Percentiles rank a stretch among this genome's conserved stretches.
Conservation (phyloP, 2,797 vertebrate genomes). For the Sebastes trivittatus region DNA sequence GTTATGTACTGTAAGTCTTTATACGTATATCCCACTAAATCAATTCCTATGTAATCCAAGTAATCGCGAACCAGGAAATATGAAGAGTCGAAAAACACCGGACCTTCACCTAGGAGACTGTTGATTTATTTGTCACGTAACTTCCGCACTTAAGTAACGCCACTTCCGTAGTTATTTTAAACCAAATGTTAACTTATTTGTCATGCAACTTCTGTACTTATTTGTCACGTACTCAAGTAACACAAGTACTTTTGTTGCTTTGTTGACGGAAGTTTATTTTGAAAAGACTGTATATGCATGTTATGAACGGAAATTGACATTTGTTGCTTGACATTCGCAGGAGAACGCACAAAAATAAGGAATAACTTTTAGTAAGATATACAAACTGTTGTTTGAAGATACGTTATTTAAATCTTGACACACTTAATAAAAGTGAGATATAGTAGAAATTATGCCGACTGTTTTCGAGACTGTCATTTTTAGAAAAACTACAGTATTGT, state of each 20-base stretch:
- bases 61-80: accelerated
- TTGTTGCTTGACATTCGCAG: too few relatives aligned
- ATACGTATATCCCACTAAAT: background rate
- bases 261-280: background rate
- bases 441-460: background rate
- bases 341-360: too few relatives aligned
- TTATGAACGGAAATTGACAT: too few relatives aligned
- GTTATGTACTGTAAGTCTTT: background rate
- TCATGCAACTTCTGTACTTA: too few relatives aligned
- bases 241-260: too few relatives aligned
- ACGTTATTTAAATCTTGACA: background rate
- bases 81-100: accelerated
- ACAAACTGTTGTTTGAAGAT: too few relatives aligned
- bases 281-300: background rate
- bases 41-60: background rate
- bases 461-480: background rate
- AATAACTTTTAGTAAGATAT: too few relatives aligned
- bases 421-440: background rate
- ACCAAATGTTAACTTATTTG: background rate
- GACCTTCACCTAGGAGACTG: background rate
- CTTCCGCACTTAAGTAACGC: background rate
- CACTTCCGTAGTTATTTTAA: too few relatives aligned
- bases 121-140: background rate
- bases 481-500: background rate
- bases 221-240: too few relatives aligned